These are phyloP conservation scores for Tineola bisselliella DNA, from an alignment of 2,888 invertebrate genomes.

Conservation along the genomic window DNA sequence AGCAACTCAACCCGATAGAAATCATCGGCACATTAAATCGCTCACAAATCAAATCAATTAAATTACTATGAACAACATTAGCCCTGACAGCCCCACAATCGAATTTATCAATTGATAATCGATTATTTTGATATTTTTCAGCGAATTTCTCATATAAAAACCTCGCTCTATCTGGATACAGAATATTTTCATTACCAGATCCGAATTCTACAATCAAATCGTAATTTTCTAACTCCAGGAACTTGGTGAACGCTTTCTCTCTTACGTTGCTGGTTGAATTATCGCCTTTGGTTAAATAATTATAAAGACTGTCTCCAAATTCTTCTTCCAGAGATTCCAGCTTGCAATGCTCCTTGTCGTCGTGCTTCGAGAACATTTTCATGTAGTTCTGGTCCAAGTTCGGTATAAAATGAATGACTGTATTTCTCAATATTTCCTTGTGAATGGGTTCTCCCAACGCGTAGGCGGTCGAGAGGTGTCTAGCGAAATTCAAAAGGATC, in stretches of 20 bases:
- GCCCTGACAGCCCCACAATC: constrained; percentile 28
- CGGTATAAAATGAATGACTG: constrained; percentile 84
- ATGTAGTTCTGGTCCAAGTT: constrained; percentile 44
- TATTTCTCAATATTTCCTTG: constrained; percentile 71
- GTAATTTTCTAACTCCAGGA: constrained; percentile 73
- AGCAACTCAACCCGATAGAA: constrained; percentile 81
- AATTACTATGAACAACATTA: constrained; percentile 44
- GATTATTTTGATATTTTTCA: constrained; percentile 47
- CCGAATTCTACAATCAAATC: constrained; percentile 79
- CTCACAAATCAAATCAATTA: constrained; percentile 70
- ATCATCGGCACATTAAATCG: constrained; percentile 74
- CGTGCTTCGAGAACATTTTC: constrained; percentile 36
- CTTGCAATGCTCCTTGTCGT: constrained; percentile 41
- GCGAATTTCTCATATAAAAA: constrained; percentile 59
- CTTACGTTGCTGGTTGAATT: constrained; percentile 55
- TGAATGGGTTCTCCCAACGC: constrained; percentile 74
- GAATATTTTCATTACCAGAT: constrained; percentile 75
- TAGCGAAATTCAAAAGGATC: constrained; percentile 80
- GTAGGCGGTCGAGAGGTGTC: constrained; percentile 81
- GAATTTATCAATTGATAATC: constrained; percentile 40
- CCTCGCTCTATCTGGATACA: constrained; percentile 50
- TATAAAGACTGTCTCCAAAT: constrained; percentile 73
- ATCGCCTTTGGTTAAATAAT: constrained; percentile 42
- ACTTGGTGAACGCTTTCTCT: constrained; percentile 71
- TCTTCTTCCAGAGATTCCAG: constrained; percentile 57